Evolutionary conservation across 1,140 invertebrate species (phyloP).

Genomic region (Bombus haemorrhoidalis): DNA sequence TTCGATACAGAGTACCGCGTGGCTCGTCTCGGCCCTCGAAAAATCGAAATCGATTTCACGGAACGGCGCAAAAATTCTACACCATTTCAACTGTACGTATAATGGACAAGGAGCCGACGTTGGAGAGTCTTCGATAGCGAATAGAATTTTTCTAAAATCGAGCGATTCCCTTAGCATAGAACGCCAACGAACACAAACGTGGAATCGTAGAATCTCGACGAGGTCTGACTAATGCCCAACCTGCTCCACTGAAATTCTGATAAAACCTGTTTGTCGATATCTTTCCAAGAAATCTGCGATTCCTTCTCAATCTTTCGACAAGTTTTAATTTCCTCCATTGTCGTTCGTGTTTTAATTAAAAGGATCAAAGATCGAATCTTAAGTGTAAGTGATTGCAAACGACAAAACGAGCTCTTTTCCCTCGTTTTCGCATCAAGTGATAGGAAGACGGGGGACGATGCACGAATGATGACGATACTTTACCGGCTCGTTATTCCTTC

Average conservation of each 20-base stretch:
- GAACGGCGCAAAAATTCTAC: conserved; percentile 38
- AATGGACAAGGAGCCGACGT: background rate
- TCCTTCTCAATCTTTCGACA: background rate
- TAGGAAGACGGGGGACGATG: background rate
- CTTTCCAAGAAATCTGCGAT: background rate
- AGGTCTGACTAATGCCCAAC: background rate
- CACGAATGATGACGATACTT: background rate
- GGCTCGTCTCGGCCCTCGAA: background rate
- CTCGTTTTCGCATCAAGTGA: background rate
- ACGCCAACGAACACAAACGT: background rate
- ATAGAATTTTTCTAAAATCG: conserved; percentile 47
- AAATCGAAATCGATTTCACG: background rate
- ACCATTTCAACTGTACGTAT: conserved; percentile 7
- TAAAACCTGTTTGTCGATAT: background rate
- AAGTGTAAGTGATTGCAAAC: background rate
- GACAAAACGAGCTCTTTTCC: background rate
- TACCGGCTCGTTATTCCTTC: conserved; percentile 7
- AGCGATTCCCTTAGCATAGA: background rate
- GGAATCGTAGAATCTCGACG: background rate
- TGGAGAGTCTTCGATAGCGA: background rate
- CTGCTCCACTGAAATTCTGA: background rate
- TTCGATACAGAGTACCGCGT: conserved; percentile 36
- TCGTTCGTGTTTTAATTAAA: background rate
- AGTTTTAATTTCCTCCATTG: too few relatives aligned
- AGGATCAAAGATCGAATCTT: conserved; percentile 4